Conservation (phyloP, 2,888 invertebrate genomes). For the Pseudeuparius sepicola region DNA sequence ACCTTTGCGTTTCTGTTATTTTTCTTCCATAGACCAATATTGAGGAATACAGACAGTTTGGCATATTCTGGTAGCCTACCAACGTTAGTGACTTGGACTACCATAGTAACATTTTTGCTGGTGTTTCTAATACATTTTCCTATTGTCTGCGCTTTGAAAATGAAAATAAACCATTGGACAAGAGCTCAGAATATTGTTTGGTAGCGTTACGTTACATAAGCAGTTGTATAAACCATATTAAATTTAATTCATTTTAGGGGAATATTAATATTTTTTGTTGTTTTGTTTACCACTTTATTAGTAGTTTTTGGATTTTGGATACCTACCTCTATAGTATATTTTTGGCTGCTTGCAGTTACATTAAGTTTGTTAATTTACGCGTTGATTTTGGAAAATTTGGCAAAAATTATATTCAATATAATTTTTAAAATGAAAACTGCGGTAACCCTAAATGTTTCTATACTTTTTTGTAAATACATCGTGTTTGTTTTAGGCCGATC, state of each 20-base stretch:
- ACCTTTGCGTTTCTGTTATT: slow-evolving; percentile 23
- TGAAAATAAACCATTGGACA: too few species aligned
- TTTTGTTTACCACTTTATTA: slow-evolving; percentile 18
- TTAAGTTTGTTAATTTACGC: slow-evolving; percentile 21
- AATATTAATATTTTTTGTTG: slow-evolving; percentile 16
- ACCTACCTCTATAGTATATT: slow-evolving; percentile 21
- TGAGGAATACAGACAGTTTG: slow-evolving; percentile 24
- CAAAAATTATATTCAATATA: too few species aligned
- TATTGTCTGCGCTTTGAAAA: slow-evolving; percentile 22
- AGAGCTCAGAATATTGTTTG: too few species aligned
- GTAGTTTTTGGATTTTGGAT: slow-evolving; percentile 28
- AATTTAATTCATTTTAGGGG: slow-evolving; percentile 16
- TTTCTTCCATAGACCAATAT: slow-evolving; percentile 23
- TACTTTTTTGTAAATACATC: background rate
- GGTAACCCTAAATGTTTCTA: too few species aligned
- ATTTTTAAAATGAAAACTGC: too few species aligned
- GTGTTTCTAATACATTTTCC: slow-evolving; percentile 24
- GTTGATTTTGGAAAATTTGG: slow-evolving; percentile 25
- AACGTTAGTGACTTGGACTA: too few species aligned
- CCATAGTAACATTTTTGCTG: too few species aligned
- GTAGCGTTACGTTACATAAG: too few species aligned
- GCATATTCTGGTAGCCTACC: too few species aligned
- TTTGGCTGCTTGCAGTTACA: slow-evolving; percentile 25
- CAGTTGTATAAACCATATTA: too few species aligned
- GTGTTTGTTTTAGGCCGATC: slow-evolving; percentile 16